These are phyloP conservation scores for Diarsia brunnea DNA, from an alignment of 2,888 invertebrate genomes.

Conservation along the genomic window DNA sequence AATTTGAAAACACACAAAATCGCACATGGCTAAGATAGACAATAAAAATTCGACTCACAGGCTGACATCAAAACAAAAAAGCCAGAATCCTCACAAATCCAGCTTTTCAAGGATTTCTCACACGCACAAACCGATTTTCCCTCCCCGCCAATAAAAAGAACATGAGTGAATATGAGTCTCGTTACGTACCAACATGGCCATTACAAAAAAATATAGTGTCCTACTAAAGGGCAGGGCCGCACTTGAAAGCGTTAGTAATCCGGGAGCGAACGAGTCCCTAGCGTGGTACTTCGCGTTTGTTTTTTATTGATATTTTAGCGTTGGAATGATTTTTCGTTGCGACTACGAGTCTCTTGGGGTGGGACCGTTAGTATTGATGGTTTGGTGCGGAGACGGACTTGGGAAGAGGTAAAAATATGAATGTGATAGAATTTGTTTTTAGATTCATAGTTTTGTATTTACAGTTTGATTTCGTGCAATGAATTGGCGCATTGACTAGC, in stretches of 20 bases:
- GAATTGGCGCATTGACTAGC: neutral
- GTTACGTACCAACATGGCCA: constrained; percentile 70
- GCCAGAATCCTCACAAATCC: neutral
- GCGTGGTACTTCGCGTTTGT: constrained; percentile 78
- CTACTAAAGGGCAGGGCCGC: constrained; percentile 85
- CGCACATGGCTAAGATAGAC: too few species aligned
- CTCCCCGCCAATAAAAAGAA: constrained; percentile 79
- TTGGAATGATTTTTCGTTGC: constrained; percentile 87
- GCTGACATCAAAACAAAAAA: neutral
- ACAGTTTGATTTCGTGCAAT: neutral
- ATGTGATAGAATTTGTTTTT: neutral
- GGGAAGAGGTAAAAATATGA: constrained; percentile 18
- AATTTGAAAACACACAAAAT: neutral
- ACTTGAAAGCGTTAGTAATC: constrained; percentile 84
- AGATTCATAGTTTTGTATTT: neutral
- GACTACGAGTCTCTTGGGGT: constrained; percentile 85
- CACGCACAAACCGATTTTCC: constrained; percentile 72
- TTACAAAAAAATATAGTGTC: constrained; percentile 87
- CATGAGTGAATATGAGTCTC: constrained; percentile 80
- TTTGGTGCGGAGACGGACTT: constrained; percentile 75
- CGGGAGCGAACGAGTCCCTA: constrained; percentile 81
- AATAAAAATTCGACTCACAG: neutral
- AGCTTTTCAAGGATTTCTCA: constrained; percentile 75
- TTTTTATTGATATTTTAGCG: constrained; percentile 90
- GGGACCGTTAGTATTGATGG: constrained; percentile 86